Evolutionary conservation across 2,888 invertebrate genomes (phyloP), one percentile per base, ranked within the genome.

Genomic region (Drosophila fungiperda): DNA sequence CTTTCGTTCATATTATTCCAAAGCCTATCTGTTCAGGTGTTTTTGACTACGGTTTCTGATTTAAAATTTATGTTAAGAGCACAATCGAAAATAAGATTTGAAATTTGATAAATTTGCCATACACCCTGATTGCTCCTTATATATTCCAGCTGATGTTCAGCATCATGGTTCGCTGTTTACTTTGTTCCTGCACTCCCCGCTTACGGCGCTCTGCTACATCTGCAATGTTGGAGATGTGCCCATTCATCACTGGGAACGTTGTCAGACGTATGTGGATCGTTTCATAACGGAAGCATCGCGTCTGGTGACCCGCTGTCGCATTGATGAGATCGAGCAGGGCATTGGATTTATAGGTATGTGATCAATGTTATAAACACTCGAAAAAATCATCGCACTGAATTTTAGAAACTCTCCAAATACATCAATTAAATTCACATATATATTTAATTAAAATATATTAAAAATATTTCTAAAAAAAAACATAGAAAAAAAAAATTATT

Each of bases 121-220:
- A 12, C 12, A 12, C 12, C 12, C 7, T 45, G 20, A 12, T 42
- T 3, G 12, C 1, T 20, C 7, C 12, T 12, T 9, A 15, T 20
- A 2, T n/a, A 6, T 49, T 66, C 3, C 90, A 94, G 92, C 94
- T 94, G 97, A 97, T 93, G 95, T 96, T 87, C 96, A 96, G 91
- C 96, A 96, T 94, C 96, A 97, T 91, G 99, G 99, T 73, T 98
- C 97, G 91, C 94, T 99, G 83, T 98, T 99, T 94, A 99, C 99
- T 33, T 94, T 99, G 92, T 99, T 99, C 94, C 96, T 99, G 85
- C 98, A 99, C 94, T 97, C 97, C 91, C 99, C 99, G 52, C 94
- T 99, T 91, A 97, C 97, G 90, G 98, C 97, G 77, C 96, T 99
- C 92, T 98, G 98, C 94, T 96, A 97, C 93, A 96, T 97, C 91